Evolutionary conservation across 2,888 invertebrate genomes (phyloP), one percentile per base, ranked within the genome.

Genomic region (Aspidiotus rigidus): DNA sequence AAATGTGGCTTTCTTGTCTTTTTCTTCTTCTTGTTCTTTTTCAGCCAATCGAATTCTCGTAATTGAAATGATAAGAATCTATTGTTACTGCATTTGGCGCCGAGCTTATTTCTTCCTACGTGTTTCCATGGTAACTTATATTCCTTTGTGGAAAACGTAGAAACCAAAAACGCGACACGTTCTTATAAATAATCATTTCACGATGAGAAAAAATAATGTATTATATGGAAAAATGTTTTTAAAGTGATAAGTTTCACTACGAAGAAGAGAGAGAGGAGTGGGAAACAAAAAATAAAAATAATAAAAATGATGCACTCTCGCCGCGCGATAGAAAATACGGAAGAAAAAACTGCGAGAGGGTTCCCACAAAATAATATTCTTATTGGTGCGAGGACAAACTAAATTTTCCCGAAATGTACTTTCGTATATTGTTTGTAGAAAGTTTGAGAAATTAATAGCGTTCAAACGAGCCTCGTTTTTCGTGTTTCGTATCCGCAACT

Each of bases 21-120:
- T 67, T 67, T 66, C 59, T 66, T 57, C 57, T 67, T 59, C 59
- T 67, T 59, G 54, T 64, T 62, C 49, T 67, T 67, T 67, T 67
- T 67, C 67, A 67, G 67, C 67, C 69, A 69, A 69, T 69, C 62
- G 69, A 69, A 69, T 62, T 62, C 62, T 42, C 69, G 69, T 69
- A 69, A 69, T 63, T 69, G 62, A 69, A 69, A 69, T 62, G 69
- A 69, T 69, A 69, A 69, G 57, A 62, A 69, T 69, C 69, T 62
- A 69, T 69, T 62, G 69, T 69, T 69, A 62, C 62, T 63, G 62
- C 62, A 69, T 69, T 69, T 69, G 69, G 69, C 69, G 69, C 69
- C 69, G 62, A 69, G 69, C 69, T 69, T 69, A 69, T 69, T 69
- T 69, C 69, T 67, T 67, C 49, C 53, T 59, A 67, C 67, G 67